Base-by-base conservation (phyloP, 2,888 invertebrate genomes). In the Thereva nobilitata region DNA sequence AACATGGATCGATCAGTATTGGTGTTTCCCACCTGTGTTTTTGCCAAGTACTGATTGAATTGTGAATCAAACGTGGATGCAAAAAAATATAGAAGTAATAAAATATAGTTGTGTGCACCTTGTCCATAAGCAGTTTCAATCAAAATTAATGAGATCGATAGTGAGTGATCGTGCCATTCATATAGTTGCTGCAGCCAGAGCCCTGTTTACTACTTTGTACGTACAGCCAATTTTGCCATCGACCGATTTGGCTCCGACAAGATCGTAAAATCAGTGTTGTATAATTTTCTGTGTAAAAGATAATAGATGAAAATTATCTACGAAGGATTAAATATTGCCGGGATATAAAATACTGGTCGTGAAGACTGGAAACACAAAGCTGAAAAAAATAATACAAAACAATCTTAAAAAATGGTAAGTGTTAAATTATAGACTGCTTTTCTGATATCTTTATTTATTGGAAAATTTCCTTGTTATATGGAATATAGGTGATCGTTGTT, bases 261-360 rank as follows among this genome's bases (percentile, higher is more conserved):
- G 45, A 5, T 45, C 40, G 23, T 23, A 38, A n/a, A 4, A 49
- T n/a, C 5, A 37, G 38, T 12, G 41, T 8, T 61, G 50, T 49
- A 7, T 40, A 61, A 57, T 41, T 61, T 40, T 23, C 49, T 40
- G 34, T 10, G 23, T 34, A 41, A 40, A 61, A 61, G 61, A 49
- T 61, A 61, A 61, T 40, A 61, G 23, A 47, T 61, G 61, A 61
- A 61, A 59, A 61, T 61, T 49, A 49, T 50, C 61, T 50, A 12
- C n/a, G 3, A 40, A 41, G 40, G 23, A 40, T 50, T 41, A 49
- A 4, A 34, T 61, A 41, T 61, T 50, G 23, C 35, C 47, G 37
- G 6, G 23, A 23, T 23, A 23, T 23, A 23, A 47, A 38, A 38
- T 37, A 47, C 8, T 12, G 37, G 44, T 7, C 57, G 23, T 47